These are phyloP conservation scores for Zoanthus sansibaricus DNA, from an alignment of 92 coral and sea anemone species.

Conservation along the genomic window DNA sequence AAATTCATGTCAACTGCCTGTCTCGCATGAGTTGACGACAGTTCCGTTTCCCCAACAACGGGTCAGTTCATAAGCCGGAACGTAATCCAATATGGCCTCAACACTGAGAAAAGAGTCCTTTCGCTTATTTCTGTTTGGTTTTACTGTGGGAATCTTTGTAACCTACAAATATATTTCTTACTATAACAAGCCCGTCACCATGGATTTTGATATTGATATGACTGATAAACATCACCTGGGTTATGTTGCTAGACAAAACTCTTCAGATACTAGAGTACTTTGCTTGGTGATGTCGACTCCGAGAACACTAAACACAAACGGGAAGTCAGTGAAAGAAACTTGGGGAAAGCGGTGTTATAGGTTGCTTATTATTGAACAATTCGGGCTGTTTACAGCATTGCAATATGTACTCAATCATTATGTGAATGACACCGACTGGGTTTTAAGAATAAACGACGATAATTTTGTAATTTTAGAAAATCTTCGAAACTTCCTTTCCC, in stretches of 20 bases:
- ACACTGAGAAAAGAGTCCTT: background rate
- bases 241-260: slow-evolving; percentile 50
- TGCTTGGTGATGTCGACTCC: slow-evolving; percentile 97
- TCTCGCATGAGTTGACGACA: no score
- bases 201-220: slow-evolving; percentile 76
- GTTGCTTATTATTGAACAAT: slow-evolving; percentile 26
- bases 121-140: slow-evolving; percentile 3
- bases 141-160: slow-evolving; percentile 22
- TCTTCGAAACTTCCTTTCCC: slow-evolving; percentile 34
- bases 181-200: background rate
- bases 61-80: no score
- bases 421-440: slow-evolving; percentile 58
- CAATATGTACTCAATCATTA: slow-evolving; percentile 41
- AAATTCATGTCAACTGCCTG: no score
- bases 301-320: slow-evolving; percentile 61
- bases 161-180: background rate
- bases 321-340: slow-evolving; percentile 77
- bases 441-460: slow-evolving; percentile 56
- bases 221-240: slow-evolving; percentile 66
- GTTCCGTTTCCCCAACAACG: no score
- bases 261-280: slow-evolving; percentile 63
- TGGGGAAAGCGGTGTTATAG: slow-evolving; percentile 65
- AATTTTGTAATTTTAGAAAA: slow-evolving; percentile 59
- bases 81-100: background rate
- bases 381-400: slow-evolving; percentile 27